Conservation (phyloP, 2,797 vertebrate species). For the Furcifer pardalis region DNA sequence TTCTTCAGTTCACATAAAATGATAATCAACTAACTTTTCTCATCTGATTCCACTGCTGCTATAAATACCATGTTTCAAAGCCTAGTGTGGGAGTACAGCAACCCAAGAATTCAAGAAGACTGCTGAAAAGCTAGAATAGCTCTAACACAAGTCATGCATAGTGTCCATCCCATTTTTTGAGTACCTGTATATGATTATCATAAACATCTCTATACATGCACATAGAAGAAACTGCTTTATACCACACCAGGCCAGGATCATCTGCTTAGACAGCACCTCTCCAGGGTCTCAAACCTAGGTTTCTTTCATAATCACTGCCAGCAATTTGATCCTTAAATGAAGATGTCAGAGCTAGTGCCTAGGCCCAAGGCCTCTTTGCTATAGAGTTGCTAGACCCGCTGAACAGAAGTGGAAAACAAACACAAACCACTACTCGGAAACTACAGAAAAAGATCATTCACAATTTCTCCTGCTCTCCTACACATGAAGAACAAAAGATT, state of each 20-base stretch:
- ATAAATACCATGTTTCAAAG: constrained; percentile 65
- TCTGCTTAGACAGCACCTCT: not conserved
- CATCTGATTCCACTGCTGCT: constrained; percentile 46
- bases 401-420: too few species aligned
- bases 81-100: constrained; percentile 44
- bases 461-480: too few species aligned
- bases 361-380: too few species aligned
- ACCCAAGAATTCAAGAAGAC: constrained; percentile 21
- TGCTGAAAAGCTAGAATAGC: not conserved
- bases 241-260: not conserved
- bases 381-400: too few species aligned
- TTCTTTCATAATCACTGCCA: not conserved
- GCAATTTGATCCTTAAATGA: not conserved
- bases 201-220: too few species aligned
- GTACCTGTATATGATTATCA: fast-evolving
- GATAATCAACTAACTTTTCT: constrained; percentile 59
- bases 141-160: not conserved
- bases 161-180: not conserved
- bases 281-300: not conserved
- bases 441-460: too few species aligned
- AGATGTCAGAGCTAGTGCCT: too few species aligned
- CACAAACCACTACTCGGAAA: too few species aligned
- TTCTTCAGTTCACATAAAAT: constrained; percentile 37
- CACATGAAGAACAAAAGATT: too few species aligned
- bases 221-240: not conserved